Evolutionary conservation across 2,113 vertebrate species (phyloP), one percentile per base, ranked within the genome.

Genomic region (Oreocharis arfaki): DNA sequence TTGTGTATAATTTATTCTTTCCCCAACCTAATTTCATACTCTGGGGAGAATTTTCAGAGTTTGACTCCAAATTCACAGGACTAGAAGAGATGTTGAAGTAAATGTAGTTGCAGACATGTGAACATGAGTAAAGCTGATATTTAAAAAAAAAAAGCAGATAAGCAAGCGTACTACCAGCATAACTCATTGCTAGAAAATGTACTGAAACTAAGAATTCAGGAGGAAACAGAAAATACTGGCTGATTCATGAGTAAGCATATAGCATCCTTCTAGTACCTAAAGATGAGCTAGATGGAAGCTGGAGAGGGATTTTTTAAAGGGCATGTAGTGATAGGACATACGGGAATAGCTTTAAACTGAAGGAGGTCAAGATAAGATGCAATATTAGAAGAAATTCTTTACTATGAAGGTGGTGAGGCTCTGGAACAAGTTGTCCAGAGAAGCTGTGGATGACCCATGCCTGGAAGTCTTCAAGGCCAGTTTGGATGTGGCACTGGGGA

Each of bases 281-380:
- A 61, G 24, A 61, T 0, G 0, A 76, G 20, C 8, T 27, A 13
- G 10, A 27, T 22, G 21, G 41, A 41, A 41, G 7, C 6, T 60
- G 39, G 24, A 61, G 17, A 61, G 17, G 37, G 30, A 46, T 47
- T 83, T 82, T 60, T 47, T 13, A 46, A 35, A 35, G 30, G 17
- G 27, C 4, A 5, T 13, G 9, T 61, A 60, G 24, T 75, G 20
- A 26, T 19, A 60, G n/a, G 7, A 53, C 5, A 12, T 7, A 52
- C 5, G 20, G 14, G 11, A 75, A 60, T 32, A 67, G 11, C 24
- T 47, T 61, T 55, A 47, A 75, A 75, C 11, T 60, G 53, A 19
- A 53, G 35, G 39, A 61, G 14, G 30, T 39, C 24, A 47, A 61
- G 39, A 23, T 47, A 35, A n/a, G 28, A 14, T 60, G 44, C 17